phyloP scores from a whole-genome alignment of 2,797 vertebrate genomes.

The Pseudocheirus occidentalis region DNA sequence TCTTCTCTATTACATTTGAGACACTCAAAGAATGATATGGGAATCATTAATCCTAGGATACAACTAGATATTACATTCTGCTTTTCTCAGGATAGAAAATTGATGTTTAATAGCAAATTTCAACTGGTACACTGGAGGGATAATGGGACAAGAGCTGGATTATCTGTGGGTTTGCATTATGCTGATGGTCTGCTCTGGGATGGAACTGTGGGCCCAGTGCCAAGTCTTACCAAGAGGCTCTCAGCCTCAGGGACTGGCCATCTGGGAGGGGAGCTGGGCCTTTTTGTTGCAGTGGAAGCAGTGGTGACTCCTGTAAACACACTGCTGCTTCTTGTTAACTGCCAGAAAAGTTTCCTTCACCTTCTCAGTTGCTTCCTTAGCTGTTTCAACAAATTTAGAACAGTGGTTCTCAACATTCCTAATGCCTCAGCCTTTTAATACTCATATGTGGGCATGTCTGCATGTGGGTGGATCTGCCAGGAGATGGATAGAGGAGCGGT shows the following conservation, averaged over 20 bases:
- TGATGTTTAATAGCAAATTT: conserved; percentile 85
- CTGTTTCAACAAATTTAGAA: conserved; percentile 90
- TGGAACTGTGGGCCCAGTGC: conserved; percentile 23
- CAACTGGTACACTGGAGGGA: conserved; percentile 67
- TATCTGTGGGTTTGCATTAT: conserved; percentile 69
- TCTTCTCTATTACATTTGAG: not conserved
- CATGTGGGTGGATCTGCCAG: too few relatives aligned
- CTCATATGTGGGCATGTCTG: too few relatives aligned
- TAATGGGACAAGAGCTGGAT: conserved; percentile 47
- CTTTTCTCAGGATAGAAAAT: conserved; percentile 35
- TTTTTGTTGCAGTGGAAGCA: not conserved
- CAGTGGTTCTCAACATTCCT: too few relatives aligned
- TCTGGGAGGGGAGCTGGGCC: not conserved
- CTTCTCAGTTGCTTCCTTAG: conserved; percentile 90
- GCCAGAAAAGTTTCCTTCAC: conserved; percentile 91
- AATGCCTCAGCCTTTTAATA: too few relatives aligned
- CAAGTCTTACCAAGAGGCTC: conserved; percentile 22
- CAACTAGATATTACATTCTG: not conserved
- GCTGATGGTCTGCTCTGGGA: conserved; percentile 62
- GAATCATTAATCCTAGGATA: not conserved
- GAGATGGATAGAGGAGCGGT: too few relatives aligned
- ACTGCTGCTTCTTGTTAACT: conserved; percentile 88
- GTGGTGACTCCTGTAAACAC: not conserved
- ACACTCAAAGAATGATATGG: not conserved
- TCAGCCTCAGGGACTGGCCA: not conserved